phyloP scores from a whole-genome alignment of 2,113 vertebrate species.

The Pimephales promelas region DNA sequence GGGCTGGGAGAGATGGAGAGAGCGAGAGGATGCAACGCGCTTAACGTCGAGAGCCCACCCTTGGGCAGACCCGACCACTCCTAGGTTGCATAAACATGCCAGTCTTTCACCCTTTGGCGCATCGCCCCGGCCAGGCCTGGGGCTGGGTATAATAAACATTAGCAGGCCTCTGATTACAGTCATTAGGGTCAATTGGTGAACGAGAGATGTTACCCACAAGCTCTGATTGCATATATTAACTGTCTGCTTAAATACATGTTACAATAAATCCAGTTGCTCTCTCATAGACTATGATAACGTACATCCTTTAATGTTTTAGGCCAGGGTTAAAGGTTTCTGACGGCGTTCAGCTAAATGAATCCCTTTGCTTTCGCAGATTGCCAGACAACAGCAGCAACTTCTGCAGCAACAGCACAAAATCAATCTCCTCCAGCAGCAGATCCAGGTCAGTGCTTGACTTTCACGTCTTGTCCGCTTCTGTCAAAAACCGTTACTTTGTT shows the following conservation, averaged over 20 bases:
- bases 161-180: conserved; percentile 37
- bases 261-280: conserved; percentile 22
- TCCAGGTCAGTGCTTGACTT: conserved; percentile 89
- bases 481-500: conserved; percentile 30
- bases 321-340: not conserved
- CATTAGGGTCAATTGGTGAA: conserved; percentile 43
- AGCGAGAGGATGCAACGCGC: conserved; percentile 44
- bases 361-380: conserved; percentile 83
- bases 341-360: conserved; percentile 1
- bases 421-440: conserved; percentile 99
- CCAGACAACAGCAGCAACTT: conserved; percentile 99
- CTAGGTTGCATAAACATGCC: conserved; percentile 57
- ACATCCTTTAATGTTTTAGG: not conserved
- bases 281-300: not conserved
- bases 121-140: not conserved
- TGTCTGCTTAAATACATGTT: conserved; percentile 16
- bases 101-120: conserved; percentile 19
- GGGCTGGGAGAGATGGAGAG: conserved; percentile 47
- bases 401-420: conserved; percentile 99
- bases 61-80: conserved; percentile 42
- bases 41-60: conserved; percentile 49
- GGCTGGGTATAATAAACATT: conserved; percentile 10
- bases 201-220: conserved; percentile 33
- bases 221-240: conserved; percentile 46
- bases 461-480: conserved; percentile 1